Percentiles rank a stretch among this genome's conserved stretches.
Conservation (phyloP, 2,113 vertebrate genomes). For the Maccullochella peelii region DNA sequence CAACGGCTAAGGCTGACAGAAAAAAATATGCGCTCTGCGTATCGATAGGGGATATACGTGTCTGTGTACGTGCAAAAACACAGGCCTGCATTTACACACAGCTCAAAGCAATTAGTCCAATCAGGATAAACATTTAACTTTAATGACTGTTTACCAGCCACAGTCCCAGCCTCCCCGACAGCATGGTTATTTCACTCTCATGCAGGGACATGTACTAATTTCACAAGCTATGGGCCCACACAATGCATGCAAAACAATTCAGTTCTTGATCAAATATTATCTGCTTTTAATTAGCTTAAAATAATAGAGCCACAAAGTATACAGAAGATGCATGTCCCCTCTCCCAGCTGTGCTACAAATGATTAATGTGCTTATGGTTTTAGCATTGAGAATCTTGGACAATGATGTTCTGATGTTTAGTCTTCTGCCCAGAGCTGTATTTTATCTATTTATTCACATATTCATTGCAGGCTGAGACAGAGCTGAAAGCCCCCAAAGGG, state of each 20-base stretch:
- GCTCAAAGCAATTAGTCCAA: constrained; percentile 53
- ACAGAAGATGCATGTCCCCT: background rate
- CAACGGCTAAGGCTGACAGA: constrained; percentile 59
- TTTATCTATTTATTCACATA: constrained; percentile 41
- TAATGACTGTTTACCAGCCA: constrained; percentile 74
- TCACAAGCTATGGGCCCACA: constrained; percentile 1
- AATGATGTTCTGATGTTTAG: constrained; percentile 24
- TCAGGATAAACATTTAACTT: constrained; percentile 63
- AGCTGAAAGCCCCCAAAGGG: constrained; percentile 51
- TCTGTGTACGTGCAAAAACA: constrained; percentile 6
- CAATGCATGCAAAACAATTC: background rate
- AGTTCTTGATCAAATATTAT: constrained; percentile 35
- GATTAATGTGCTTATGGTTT: background rate
- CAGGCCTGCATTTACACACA: constrained; percentile 35
- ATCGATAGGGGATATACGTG: background rate
- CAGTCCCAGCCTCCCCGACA: constrained; percentile 33
- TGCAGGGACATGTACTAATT: constrained; percentile 39
- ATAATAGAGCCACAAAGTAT: background rate
- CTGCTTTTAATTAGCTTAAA: constrained; percentile 14
- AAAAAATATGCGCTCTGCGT: background rate
- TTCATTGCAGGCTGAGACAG: constrained; percentile 30
- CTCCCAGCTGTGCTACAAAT: background rate
- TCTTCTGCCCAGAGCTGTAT: constrained; percentile 23
- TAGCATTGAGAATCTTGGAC: constrained; percentile 9
- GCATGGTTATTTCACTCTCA: constrained; percentile 42